Evolutionary conservation across 2,113 vertebrate species (phyloP).

Genomic region (Hypomesus transpacificus): DNA sequence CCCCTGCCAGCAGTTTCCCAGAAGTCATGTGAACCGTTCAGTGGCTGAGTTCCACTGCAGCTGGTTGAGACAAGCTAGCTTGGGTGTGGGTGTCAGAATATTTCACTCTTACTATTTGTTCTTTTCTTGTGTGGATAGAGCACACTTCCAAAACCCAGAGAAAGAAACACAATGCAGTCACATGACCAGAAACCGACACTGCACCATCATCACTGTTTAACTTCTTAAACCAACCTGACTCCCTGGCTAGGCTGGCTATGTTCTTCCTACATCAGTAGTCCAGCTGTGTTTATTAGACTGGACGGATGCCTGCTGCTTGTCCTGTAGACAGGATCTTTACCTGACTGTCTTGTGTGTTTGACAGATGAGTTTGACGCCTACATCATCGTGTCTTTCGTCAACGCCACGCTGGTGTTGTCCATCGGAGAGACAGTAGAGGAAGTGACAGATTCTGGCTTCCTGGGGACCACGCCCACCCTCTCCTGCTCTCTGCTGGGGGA

Average conservation of each 20-base stretch:
- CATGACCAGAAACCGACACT: no score
- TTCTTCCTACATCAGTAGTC: no score
- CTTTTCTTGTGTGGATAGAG: no score
- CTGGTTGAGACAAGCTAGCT: neutral
- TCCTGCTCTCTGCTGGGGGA: constrained; percentile 96
- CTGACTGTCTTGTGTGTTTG: no score
- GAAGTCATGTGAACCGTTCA: constrained; percentile 38
- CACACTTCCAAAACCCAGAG: no score
- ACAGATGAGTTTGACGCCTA: constrained; percentile 98
- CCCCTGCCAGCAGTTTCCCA: constrained; percentile 28
- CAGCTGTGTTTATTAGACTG: neutral
- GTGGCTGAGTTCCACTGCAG: neutral
- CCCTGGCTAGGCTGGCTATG: no score
- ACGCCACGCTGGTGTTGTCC: constrained; percentile 93
- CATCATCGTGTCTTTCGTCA: constrained; percentile 99
- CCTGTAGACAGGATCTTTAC: no score
- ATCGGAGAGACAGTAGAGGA: constrained; percentile 99
- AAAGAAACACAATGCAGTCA: no score
- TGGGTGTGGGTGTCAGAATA: no score
- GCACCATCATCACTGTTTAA: no score
- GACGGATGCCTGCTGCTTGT: neutral
- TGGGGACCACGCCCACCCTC: constrained; percentile 95
- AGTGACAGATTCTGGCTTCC: constrained; percentile 96
- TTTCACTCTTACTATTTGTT: no score
- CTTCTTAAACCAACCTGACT: no score